Conservation (phyloP, 1,140 invertebrate genomes). For the Solen grandis region DNA sequence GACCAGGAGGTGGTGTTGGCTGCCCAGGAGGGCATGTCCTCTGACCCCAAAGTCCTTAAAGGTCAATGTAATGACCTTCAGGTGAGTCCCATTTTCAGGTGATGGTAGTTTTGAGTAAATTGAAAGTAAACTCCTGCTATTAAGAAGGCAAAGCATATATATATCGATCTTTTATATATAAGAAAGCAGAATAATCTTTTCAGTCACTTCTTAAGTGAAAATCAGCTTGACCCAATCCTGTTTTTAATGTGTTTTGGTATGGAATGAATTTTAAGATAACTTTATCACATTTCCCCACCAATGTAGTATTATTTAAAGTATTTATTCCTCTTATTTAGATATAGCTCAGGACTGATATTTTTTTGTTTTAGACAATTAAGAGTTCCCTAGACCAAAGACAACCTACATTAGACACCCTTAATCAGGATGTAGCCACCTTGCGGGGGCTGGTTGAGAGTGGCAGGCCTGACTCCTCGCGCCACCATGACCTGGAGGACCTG, state of each 20-base stretch:
- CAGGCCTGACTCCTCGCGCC: slow-evolving; percentile 84
- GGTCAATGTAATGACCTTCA: slow-evolving; percentile 74
- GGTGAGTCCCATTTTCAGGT: slow-evolving; percentile 67
- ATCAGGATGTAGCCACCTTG: slow-evolving; percentile 93
- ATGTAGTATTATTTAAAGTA: no score
- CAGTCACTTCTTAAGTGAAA: not conserved
- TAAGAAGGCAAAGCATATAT: not conserved
- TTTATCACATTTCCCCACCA: no score
- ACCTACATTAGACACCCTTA: slow-evolving; percentile 89
- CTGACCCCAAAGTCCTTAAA: slow-evolving; percentile 89
- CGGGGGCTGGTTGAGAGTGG: slow-evolving; percentile 93
- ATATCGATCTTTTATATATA: no score
- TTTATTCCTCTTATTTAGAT: no score
- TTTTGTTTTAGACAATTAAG: slow-evolving; percentile 86
- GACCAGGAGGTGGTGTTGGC: slow-evolving; percentile 95
- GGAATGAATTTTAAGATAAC: no score
- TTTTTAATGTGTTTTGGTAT: not conserved
- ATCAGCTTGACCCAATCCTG: not conserved
- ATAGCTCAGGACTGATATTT: no score
- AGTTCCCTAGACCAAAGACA: slow-evolving; percentile 83
- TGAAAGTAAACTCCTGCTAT: slow-evolving; percentile 40
- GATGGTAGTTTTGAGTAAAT: not conserved
- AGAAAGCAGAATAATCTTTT: no score
- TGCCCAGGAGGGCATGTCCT: slow-evolving; percentile 90
- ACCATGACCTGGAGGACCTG: slow-evolving; percentile 93